Conservation (phyloP, 1,140 invertebrate species). For the Sitophilus oryzae region DNA sequence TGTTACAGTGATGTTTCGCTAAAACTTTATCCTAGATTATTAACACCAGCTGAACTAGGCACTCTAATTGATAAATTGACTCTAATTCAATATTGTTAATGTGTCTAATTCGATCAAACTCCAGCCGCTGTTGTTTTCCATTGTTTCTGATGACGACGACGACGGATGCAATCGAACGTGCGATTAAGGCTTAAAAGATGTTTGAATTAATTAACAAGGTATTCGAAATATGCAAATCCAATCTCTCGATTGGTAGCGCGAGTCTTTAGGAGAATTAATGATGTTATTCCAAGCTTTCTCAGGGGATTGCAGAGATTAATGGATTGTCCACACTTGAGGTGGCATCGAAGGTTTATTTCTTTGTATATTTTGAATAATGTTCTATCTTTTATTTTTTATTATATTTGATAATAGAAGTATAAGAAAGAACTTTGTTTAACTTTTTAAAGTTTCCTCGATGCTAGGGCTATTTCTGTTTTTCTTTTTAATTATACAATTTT, state of each 20-base stretch:
- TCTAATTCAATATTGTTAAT: conserved; percentile 21
- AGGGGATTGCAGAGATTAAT: background rate
- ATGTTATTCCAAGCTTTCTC: background rate
- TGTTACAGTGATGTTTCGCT: background rate
- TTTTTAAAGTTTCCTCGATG: too few species aligned
- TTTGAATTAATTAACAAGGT: background rate
- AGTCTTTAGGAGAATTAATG: background rate
- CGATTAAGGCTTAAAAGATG: background rate
- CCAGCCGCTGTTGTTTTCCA: conserved; percentile 2
- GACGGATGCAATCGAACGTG: background rate
- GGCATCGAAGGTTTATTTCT: too few species aligned
- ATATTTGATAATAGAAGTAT: too few species aligned
- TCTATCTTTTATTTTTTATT: too few species aligned
- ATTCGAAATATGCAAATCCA: background rate
- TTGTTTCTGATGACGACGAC: conserved; percentile 1
- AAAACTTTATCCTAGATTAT: conserved; percentile 3
- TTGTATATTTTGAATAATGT: too few species aligned
- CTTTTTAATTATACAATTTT: too few species aligned
- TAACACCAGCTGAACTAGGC: conserved; percentile 1
- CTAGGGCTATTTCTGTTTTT: too few species aligned
- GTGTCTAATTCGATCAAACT: conserved; percentile 20
- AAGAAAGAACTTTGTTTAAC: too few species aligned
- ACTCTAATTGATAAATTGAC: conserved; percentile 16
- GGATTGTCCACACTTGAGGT: too few species aligned
- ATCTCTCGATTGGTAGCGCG: background rate